A percentile compares a stretch with the other conserved stretches of the same genome.
These are phyloP conservation scores for Hydropsyche tenuis DNA, from an alignment of 1,140 invertebrate genomes.

Conservation along the genomic window DNA sequence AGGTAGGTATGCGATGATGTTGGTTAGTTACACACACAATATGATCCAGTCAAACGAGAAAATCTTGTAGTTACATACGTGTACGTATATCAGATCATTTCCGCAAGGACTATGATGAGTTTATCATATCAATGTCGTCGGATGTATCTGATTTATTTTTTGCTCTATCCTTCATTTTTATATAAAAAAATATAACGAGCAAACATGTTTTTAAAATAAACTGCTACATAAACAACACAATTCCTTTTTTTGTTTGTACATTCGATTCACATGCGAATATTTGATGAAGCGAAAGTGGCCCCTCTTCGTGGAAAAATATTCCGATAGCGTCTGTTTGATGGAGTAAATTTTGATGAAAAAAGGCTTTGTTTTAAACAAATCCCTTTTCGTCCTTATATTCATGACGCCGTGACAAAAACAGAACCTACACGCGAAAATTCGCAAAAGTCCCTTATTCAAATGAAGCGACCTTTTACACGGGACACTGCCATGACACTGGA, in stretches of 20 bases:
- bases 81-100: conserved; percentile 5
- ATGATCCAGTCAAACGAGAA: conserved; percentile 29
- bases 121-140: conserved; percentile 15
- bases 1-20: conserved; percentile 16
- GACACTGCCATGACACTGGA: not conserved
- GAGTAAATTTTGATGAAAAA: not conserved
- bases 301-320: too few relatives aligned
- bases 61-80: not conserved
- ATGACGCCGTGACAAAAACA: conserved; percentile 11
- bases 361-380: conserved; percentile 3
- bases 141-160: too few relatives aligned
- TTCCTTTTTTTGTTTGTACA: too few relatives aligned
- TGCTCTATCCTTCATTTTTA: too few relatives aligned
- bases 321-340: not conserved
- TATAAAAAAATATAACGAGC: too few relatives aligned
- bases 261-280: too few relatives aligned
- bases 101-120: conserved; percentile 23
- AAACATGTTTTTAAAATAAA: too few relatives aligned
- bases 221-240: too few relatives aligned
- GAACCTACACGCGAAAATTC: not conserved
- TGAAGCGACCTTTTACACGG: not conserved
- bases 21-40: conserved; percentile 16
- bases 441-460: conserved; percentile 4
- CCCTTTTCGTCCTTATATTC: conserved; percentile 5
- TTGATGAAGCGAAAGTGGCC: too few relatives aligned